Evolutionary conservation across 2,113 vertebrate genomes (phyloP), one percentile per base, ranked within the genome.

Genomic region (Pica pica): DNA sequence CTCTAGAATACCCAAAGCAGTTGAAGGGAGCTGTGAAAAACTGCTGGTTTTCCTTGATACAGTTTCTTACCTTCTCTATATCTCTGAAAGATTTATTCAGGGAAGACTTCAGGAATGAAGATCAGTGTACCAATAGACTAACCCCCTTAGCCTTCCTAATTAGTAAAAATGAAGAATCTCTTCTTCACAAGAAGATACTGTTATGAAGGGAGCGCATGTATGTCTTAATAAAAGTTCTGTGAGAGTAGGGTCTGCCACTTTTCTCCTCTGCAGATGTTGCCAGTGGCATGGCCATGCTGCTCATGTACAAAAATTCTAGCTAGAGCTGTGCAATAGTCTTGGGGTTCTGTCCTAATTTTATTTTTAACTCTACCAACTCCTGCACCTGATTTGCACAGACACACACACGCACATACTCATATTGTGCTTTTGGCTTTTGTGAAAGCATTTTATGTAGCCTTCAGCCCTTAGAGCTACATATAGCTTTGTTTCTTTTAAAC

Each of bases 401-500:
- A 20, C 12, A 16, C 21, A 41, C 16, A 23, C 7, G 9, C 35
- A 19, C 7, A 30, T 21, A 16, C 17, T 20, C 3, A 9, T 6
- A 8, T 28, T 27, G 4, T 71, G 56, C 28, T 89, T 78, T 19
- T 91, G 70, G 41, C 41, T 73, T 89, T 82, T 95, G 37, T 91
- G 74, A 69, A 70, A 79, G 33, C 55, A 67, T 91, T 86, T 90
- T 67, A 37, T 67, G 52, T 92, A 77, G 67, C 23, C 63, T 90
- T 93, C 80, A 93, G 67, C 37, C 55, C 47, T 69, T 74, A 42
- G 19, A 80, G 23, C 81, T 92, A 39, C 42, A 21, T 67, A 21
- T 22, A 86, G 19, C 57, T 93, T 85, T 85, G 55, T 83, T 85
- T 88, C 42, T 91, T 88, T 86, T 77, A 90, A 93, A 75, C 56